Base-by-base conservation (phyloP, 2,888 invertebrate species). In the Nineta flava region DNA sequence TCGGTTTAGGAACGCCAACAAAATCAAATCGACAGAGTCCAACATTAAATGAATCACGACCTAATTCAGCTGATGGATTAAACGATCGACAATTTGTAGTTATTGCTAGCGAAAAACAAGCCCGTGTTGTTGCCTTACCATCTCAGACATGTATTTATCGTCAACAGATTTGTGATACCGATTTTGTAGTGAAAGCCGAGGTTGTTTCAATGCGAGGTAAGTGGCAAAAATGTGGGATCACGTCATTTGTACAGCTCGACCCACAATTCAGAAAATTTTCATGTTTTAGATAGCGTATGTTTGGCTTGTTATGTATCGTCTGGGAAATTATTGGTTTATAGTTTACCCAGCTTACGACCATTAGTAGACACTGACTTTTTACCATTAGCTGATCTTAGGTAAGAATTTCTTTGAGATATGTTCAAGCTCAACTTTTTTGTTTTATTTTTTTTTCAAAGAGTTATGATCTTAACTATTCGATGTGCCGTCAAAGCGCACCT, bases 91-190 rank as follows among this genome's bases (percentile, higher is more conserved):
- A 95, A 76, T 93, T 88, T 70, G 87, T 88, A 56, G 90, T 93
- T 49, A 80, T 96, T 58, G 86, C 87, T 55, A 93, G 93, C 52
- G 95, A 96, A 72, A 94, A 93, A 71, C 91, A 95, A 73, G 92
- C 90, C 54, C 78, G 91, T 60, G 88, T 95, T 55, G 85, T 95
- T 55, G 91, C 92, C 56, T 77, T 95, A 64, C 95, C 95, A 55
- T 92, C 93, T 59, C 95, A 95, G 71, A 90, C 87, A 66, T 93
- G 92, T 72, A 83, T 92, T 59, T 93, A 91, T 71, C 80, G 92
- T 60, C 87, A 88, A 67, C 92, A 92, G 70, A 78, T 96, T 59
- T 87, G 91, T 54, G 94, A 95, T 62, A 79, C 83, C 9, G 90
- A 93, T 69, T 91, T 92, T 69, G 92, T 94, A 54, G 88, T 94